Evolutionary conservation across 2,888 invertebrate species (phyloP).

Genomic region (Isoperla grammatica): DNA sequence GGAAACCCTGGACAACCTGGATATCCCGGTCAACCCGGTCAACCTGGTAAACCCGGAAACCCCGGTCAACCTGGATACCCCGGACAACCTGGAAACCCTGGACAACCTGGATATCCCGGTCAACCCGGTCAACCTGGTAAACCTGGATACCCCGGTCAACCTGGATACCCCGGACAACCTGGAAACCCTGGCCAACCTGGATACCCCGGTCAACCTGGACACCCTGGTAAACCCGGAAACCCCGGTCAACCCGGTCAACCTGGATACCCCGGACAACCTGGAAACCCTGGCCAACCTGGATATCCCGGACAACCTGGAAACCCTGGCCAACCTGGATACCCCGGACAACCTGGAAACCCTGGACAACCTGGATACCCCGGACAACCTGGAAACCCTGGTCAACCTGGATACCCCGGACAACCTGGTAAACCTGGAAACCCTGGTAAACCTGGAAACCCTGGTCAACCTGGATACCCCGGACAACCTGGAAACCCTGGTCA

Average conservation of each 20-base stretch:
- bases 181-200: too few species aligned
- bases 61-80: too few species aligned
- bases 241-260: slow-evolving; percentile 34
- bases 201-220: slow-evolving; percentile 40
- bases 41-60: too few species aligned
- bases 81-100: slow-evolving; percentile 17
- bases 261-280: too few species aligned
- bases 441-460: too few species aligned
- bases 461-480: slow-evolving; percentile 32
- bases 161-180: too few species aligned
- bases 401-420: slow-evolving; percentile 32
- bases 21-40: too few species aligned
- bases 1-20: slow-evolving; percentile 24
- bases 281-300: too few species aligned
- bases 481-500: slow-evolving; percentile 40
- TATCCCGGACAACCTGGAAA: not conserved
- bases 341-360: slow-evolving; percentile 15
- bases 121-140: too few species aligned
- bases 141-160: too few species aligned
- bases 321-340: slow-evolving; percentile 16
- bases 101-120: slow-evolving; percentile 34
- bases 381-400: slow-evolving; percentile 41
- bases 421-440: slow-evolving; percentile 29
- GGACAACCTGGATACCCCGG: slow-evolving; percentile 33
- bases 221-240: slow-evolving; percentile 32